Percentiles rank a stretch among this genome's conserved stretches.
Evolutionary conservation across 2,797 vertebrate species (phyloP).

Genomic region (Eleutherodactylus coqui): DNA sequence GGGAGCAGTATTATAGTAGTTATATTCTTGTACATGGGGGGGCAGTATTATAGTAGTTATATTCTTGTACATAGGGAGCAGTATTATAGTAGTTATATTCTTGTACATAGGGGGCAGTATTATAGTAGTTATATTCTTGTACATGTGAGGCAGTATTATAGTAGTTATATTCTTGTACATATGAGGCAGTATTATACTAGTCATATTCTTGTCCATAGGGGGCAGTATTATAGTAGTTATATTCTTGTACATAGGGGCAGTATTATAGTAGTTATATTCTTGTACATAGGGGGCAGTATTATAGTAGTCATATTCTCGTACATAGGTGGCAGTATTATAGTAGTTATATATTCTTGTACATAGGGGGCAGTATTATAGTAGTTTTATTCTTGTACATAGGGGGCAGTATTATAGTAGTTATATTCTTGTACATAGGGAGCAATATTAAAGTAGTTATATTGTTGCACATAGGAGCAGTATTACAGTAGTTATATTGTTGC

Average conservation of each 20-base stretch:
- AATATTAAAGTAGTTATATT: slow-evolving; percentile 10
- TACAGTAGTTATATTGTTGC: neutral
- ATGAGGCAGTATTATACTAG: neutral
- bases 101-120: too few species aligned
- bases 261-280: slow-evolving; percentile 5
- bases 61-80: neutral
- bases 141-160: neutral
- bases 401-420: too few species aligned
- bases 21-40: neutral
- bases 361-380: neutral
- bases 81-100: too few species aligned
- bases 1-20: slow-evolving; percentile 4
- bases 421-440: neutral
- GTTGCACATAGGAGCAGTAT: neutral
- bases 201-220: neutral
- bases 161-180: too few species aligned
- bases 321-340: neutral
- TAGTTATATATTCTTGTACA: slow-evolving; percentile 6
- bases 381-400: slow-evolving; percentile 1
- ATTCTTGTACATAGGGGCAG: neutral
- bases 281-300: neutral
- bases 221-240: neutral
- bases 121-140: neutral
- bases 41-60: slow-evolving; percentile 2
- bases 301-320: too few species aligned